Evolutionary conservation across 2,797 vertebrate genomes (phyloP).

Genomic region (Epinephelus coioides): DNA sequence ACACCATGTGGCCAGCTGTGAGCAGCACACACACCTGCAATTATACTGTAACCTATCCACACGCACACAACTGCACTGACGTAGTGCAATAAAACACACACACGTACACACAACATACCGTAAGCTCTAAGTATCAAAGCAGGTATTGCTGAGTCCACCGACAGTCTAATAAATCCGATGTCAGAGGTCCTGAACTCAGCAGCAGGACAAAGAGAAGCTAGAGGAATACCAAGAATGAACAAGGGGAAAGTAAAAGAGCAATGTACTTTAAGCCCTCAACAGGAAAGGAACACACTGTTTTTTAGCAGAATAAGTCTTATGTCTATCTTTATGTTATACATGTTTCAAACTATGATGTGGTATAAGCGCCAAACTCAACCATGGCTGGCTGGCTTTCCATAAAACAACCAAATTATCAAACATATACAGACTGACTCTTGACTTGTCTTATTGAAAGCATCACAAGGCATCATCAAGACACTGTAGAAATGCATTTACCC

Average conservation of each 20-base stretch:
- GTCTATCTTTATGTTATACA: not conserved
- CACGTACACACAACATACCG: slow-evolving; percentile 27
- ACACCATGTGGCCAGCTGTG: slow-evolving; percentile 51
- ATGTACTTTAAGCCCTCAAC: not conserved
- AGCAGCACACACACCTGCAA: slow-evolving; percentile 28
- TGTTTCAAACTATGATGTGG: not conserved
- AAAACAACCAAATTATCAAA: not conserved
- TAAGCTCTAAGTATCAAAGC: slow-evolving; percentile 60
- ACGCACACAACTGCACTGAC: slow-evolving; percentile 9
- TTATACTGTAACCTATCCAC: slow-evolving; percentile 6
- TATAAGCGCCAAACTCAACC: not conserved
- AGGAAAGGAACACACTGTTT: not conserved
- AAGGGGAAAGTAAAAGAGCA: slow-evolving; percentile 13
- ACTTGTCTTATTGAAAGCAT: not conserved
- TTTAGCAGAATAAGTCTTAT: not conserved
- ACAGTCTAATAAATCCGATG: slow-evolving; percentile 76
- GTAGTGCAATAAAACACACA: slow-evolving; percentile 21
- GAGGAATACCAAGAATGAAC: slow-evolving; percentile 38
- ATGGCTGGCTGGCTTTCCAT: not conserved
- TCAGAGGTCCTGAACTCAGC: slow-evolving; percentile 64
- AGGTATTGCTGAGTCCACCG: slow-evolving; percentile 65
- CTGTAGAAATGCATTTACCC: not conserved
- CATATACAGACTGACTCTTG: not conserved
- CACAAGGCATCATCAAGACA: not conserved
- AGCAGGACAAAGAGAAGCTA: slow-evolving; percentile 42